Evolutionary conservation across 2,888 invertebrate species (phyloP), one percentile per base, ranked within the genome.

Genomic region (Sphinx pinastri): DNA sequence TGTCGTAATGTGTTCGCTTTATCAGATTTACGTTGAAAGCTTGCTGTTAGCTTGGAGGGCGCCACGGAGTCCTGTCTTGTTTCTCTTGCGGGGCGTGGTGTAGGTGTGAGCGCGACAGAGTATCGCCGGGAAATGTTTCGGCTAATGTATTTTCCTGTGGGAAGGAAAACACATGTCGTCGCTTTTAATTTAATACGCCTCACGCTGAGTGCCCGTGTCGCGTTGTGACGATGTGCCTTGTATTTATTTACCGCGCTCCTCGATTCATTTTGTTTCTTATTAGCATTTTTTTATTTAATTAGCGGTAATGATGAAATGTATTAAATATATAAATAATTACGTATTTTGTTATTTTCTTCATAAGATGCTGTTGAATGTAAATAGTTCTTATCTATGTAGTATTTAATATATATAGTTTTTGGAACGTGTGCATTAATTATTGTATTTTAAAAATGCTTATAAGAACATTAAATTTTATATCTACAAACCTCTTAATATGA

Each of bases 91-190:
- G 72, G 45, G 13, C 45, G 47, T 57, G 12, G 68, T 49, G 67
- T 58, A 47, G 14, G 90, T 77, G 79, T 25, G 85, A 92, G 67
- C 78, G 83, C 77, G 91, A 92, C 57, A 73, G 77, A 57, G 19
- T 74, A 78, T 74, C 72, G 72, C 81, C 87, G 90, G 93, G 87
- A 93, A 93, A 93, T 93, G 92, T 90, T 88, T 83, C 81, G 84
- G 89, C 92, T 93, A 93, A 93, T 93, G 90, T 92, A 90, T 93
- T 94, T 94, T 93, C 93, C 93, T 93, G 91, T 92, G 93, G 92
- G 93, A 93, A 93, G 90, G 85, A 93, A 94, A 94, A 94, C 94
- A 94, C 92, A 92, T 94, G 94, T 94, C 88, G 91, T 88, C 91
- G 90, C 90, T 93, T 93, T 94, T 93, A 93, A 93, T 93, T 92